phyloP scores from a whole-genome alignment of 2,113 vertebrate genomes.

The Cyanoderma ruficeps region DNA sequence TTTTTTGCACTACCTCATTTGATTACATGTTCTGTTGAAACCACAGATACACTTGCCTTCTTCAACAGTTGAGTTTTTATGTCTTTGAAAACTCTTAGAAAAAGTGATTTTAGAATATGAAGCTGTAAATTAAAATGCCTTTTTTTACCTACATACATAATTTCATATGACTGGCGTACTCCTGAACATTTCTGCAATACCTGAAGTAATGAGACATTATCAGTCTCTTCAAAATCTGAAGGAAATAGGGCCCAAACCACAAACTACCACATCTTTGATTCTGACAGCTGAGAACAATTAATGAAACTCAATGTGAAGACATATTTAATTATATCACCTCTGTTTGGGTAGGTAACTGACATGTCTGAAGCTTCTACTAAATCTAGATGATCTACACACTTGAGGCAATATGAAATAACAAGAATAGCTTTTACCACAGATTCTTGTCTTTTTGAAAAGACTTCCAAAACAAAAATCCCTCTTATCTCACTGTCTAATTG shows the following conservation, averaged over 20 bases:
- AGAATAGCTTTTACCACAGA: slow-evolving; percentile 1
- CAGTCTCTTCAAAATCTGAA: background rate
- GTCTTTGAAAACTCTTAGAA: background rate
- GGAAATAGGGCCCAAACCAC: background rate
- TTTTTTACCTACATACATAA: background rate
- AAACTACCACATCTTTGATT: background rate
- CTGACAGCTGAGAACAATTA: background rate
- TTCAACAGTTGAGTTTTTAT: background rate
- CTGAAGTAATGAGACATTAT: background rate
- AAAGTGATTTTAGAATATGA: background rate
- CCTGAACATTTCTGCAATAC: background rate
- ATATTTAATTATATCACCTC: background rate
- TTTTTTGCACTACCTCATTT: background rate
- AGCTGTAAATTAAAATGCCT: background rate
- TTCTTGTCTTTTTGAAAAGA: background rate
- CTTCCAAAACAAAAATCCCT: background rate
- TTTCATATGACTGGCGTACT: background rate
- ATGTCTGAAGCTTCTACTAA: background rate
- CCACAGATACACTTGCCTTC: background rate
- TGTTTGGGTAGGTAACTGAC: background rate
- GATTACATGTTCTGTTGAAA: background rate
- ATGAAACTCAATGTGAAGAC: background rate
- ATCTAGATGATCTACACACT: slow-evolving; percentile 11
- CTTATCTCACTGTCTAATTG: background rate
- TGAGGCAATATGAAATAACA: background rate